phyloP scores from a whole-genome alignment of 2,113 vertebrate species.

The Indri indri region DNA sequence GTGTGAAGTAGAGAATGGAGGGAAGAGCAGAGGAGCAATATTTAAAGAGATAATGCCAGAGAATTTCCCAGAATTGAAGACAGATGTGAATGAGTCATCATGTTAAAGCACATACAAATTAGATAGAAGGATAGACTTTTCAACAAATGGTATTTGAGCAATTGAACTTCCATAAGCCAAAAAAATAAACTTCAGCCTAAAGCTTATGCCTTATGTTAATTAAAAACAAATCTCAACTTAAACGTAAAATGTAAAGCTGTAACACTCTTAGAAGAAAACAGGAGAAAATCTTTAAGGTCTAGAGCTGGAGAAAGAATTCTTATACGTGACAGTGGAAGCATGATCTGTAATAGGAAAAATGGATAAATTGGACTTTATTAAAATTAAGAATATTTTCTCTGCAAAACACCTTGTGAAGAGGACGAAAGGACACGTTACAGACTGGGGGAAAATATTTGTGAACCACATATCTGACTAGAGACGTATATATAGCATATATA shows the following conservation, averaged over 20 bases:
- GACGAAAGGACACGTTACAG: neutral
- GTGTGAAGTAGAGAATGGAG: neutral
- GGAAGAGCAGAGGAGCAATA: neutral
- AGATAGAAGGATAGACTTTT: neutral
- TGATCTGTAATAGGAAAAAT: neutral
- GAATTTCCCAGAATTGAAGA: neutral
- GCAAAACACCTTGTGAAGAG: neutral
- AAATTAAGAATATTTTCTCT: neutral
- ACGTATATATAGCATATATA: neutral
- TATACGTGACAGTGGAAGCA: neutral
- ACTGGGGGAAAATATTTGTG: neutral
- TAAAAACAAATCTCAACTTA: neutral
- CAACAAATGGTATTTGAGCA: neutral
- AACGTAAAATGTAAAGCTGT: neutral
- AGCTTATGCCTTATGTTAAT: neutral
- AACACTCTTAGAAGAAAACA: neutral
- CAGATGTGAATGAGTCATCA: neutral
- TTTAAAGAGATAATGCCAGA: neutral
- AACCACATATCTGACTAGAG: neutral
- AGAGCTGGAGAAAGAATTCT: neutral
- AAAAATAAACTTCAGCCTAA: neutral
- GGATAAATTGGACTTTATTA: neutral
- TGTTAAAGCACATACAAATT: neutral
- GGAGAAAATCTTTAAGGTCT: neutral
- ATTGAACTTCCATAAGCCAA: neutral